phyloP scores from a whole-genome alignment of 2,888 invertebrate genomes.

The Agrotis exclamationis region DNA sequence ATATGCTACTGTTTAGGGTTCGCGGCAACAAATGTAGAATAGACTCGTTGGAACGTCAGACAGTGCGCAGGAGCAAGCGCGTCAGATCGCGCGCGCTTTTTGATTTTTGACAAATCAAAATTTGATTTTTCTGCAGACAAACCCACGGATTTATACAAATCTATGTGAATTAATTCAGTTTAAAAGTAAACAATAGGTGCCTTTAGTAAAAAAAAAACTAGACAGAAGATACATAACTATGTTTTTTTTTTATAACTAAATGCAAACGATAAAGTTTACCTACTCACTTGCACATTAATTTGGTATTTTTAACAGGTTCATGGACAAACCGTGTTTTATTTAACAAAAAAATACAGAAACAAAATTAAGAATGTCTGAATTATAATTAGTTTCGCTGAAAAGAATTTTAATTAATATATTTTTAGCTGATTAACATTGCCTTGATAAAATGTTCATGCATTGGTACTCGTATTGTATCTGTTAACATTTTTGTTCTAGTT shows the following conservation, averaged over 20 bases:
- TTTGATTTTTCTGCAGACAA: background rate
- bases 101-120: no score
- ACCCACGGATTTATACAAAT: background rate
- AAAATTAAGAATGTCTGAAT: conserved; percentile 41
- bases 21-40: conserved; percentile 23
- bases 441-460: conserved; percentile 42
- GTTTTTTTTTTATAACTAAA: background rate
- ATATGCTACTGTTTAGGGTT: conserved; percentile 64
- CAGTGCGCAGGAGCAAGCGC: background rate
- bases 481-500: background rate
- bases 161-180: background rate
- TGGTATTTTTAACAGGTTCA: conserved; percentile 48
- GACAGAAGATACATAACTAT: no score
- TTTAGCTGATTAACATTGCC: conserved; percentile 58
- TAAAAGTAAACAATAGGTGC: no score
- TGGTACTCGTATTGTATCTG: conserved; percentile 8
- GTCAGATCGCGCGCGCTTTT: no score
- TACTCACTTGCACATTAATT: conserved; percentile 42
- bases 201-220: no score
- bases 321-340: conserved; percentile 10
- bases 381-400: conserved; percentile 56
- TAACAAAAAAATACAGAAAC: background rate
- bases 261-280: conserved; percentile 25
- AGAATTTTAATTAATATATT: conserved; percentile 62
- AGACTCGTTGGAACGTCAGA: background rate